Conservation (phyloP, 2,113 vertebrate genomes). For the Halichoeres trimaculatus region DNA sequence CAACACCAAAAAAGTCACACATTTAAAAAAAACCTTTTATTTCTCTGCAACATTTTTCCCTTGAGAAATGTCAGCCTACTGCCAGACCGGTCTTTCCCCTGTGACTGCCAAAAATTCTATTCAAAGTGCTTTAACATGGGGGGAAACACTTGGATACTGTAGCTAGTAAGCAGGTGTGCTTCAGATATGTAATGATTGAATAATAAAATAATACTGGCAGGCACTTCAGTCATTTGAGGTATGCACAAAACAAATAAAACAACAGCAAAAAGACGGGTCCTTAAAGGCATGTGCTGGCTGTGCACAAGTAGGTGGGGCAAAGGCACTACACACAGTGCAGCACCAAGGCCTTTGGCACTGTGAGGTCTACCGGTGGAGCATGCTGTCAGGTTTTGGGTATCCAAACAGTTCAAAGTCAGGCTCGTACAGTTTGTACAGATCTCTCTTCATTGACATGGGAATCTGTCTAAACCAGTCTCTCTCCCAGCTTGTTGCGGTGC, state of each 20-base stretch:
- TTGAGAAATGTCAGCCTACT: slow-evolving; percentile 28
- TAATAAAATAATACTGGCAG: slow-evolving; percentile 56
- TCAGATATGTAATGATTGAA: slow-evolving; percentile 34
- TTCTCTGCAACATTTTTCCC: slow-evolving; percentile 37
- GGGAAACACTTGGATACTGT: neutral
- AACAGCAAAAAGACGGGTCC: slow-evolving; percentile 40
- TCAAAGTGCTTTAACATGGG: slow-evolving; percentile 60
- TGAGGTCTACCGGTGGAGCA: slow-evolving; percentile 75
- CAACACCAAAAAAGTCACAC: neutral
- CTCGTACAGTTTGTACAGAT: slow-evolving; percentile 91
- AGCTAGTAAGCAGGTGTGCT: slow-evolving; percentile 27
- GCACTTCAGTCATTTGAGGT: slow-evolving; percentile 69
- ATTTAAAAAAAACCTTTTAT: slow-evolving; percentile 51
- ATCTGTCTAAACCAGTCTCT: slow-evolving; percentile 90
- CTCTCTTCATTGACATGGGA: slow-evolving; percentile 84
- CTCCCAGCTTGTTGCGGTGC: slow-evolving; percentile 90
- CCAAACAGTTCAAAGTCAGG: slow-evolving; percentile 94
- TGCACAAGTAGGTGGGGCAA: slow-evolving; percentile 20
- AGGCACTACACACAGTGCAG: slow-evolving; percentile 47
- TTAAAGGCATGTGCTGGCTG: slow-evolving; percentile 38
- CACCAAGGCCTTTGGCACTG: slow-evolving; percentile 21
- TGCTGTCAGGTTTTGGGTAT: slow-evolving; percentile 89
- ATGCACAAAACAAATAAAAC: slow-evolving; percentile 37
- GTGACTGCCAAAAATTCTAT: slow-evolving; percentile 34
- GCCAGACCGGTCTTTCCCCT: neutral